phyloP scores from a whole-genome alignment of 2,797 vertebrate species.

The Pagetopsis macropterus region DNA sequence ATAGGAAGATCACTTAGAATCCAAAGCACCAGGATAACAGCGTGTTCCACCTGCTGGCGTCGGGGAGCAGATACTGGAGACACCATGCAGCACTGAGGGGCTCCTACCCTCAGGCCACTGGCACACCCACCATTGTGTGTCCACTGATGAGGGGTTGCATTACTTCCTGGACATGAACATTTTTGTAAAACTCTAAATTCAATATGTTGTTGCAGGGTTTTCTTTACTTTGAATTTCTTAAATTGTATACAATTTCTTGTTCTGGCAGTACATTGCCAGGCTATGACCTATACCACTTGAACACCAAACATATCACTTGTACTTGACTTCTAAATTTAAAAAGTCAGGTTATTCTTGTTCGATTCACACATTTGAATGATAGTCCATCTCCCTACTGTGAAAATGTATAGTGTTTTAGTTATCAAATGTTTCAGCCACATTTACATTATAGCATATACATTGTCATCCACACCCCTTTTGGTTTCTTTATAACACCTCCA shows the following conservation, averaged over 20 bases:
- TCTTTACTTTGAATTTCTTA: too few relatives aligned
- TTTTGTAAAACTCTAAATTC: too few relatives aligned
- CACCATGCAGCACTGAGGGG: too few relatives aligned
- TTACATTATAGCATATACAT: constrained; percentile 12
- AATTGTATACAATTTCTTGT: neutral
- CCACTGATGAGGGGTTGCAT: too few relatives aligned
- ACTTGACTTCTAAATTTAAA: neutral
- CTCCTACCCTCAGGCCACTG: too few relatives aligned
- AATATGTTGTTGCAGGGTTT: too few relatives aligned
- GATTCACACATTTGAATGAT: constrained; percentile 22
- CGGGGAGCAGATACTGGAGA: too few relatives aligned
- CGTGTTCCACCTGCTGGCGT: too few relatives aligned
- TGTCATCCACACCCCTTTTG: constrained; percentile 17
- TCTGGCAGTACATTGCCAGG: neutral
- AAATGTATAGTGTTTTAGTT: constrained; percentile 29
- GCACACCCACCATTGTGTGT: too few relatives aligned
- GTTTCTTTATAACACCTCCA: constrained; percentile 26
- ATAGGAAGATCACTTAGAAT: too few relatives aligned
- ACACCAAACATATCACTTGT: neutral
- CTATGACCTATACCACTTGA: neutral
- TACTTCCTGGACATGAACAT: too few relatives aligned
- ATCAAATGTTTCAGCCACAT: constrained; percentile 28
- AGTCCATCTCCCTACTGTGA: constrained; percentile 25
- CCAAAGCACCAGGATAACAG: too few relatives aligned
- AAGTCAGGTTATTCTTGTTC: constrained; percentile 18